These are phyloP conservation scores for Drosophila repletoides DNA, from an alignment of 1,140 invertebrate genomes.

Conservation along the genomic window DNA sequence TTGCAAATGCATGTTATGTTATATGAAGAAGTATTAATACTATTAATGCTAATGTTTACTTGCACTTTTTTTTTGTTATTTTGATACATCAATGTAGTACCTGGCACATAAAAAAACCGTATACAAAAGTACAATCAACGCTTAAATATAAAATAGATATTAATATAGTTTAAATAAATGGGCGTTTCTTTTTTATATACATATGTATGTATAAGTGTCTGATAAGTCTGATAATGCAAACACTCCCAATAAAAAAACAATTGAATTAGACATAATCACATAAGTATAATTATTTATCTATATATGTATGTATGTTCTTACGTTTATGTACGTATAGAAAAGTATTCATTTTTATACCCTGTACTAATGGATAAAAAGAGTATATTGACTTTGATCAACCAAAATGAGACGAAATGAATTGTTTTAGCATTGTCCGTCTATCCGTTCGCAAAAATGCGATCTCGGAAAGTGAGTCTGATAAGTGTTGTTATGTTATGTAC, in stretches of 20 bases:
- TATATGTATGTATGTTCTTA: too few species aligned
- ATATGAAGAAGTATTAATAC: too few species aligned
- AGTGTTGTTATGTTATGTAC: too few species aligned
- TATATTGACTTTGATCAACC: too few species aligned
- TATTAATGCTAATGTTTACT: neutral
- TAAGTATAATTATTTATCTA: neutral
- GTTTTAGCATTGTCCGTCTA: too few species aligned
- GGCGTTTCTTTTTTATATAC: neutral
- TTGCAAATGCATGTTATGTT: neutral
- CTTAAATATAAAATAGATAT: neutral
- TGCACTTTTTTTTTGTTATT: conserved; percentile 10
- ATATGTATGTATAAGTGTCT: neutral
- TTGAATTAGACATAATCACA: conserved; percentile 4
- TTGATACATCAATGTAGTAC: conserved; percentile 9
- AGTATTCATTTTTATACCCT: neutral
- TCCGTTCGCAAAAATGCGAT: too few species aligned
- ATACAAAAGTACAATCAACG: neutral
- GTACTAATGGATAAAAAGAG: too few species aligned
- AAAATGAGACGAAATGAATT: too few species aligned
- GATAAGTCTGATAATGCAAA: conserved; percentile 25
- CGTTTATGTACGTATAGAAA: too few species aligned
- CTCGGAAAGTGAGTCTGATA: too few species aligned
- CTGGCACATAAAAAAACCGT: neutral
- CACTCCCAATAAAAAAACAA: conserved; percentile 23
- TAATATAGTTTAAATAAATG: conserved; percentile 2